A percentile compares a stretch with the other conserved stretches of the same genome.
These are phyloP conservation scores for Phalacrocorax aristotelis DNA, from an alignment of 2,113 vertebrate species.

Conservation along the genomic window DNA sequence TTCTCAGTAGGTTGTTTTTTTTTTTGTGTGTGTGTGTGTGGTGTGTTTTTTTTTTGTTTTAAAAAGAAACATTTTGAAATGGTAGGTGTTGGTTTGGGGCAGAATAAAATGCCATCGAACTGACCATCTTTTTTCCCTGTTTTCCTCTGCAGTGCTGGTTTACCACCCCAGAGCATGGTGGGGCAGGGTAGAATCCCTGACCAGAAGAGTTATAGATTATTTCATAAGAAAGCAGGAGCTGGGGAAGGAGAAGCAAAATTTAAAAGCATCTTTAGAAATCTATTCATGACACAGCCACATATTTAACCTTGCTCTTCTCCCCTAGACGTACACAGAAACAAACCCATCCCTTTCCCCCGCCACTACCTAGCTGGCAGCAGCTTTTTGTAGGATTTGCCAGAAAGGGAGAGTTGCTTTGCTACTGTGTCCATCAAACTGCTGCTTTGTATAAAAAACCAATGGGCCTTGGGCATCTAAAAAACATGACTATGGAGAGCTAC, in stretches of 20 bases:
- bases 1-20: neutral
- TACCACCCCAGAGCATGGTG: neutral
- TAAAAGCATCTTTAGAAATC: neutral
- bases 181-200: neutral
- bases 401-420: neutral
- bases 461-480: neutral
- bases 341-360: neutral
- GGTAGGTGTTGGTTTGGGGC: accelerated
- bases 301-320: neutral
- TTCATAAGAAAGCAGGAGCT: neutral
- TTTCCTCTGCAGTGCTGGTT: neutral
- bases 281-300: neutral
- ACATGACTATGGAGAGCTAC: neutral
- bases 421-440: neutral
- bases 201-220: neutral
- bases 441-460: neutral
- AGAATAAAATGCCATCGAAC: neutral
- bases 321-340: neutral
- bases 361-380: neutral
- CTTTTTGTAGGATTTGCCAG: neutral
- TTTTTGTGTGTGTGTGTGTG: neutral
- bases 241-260: neutral
- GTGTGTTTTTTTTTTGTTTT: neutral
- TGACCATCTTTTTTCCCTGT: neutral
- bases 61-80: neutral